A percentile compares a stretch with the other conserved stretches of the same genome.
Evolutionary conservation across 2,797 vertebrate genomes (phyloP).

Genomic region (Podarcis lilfordi): DNA sequence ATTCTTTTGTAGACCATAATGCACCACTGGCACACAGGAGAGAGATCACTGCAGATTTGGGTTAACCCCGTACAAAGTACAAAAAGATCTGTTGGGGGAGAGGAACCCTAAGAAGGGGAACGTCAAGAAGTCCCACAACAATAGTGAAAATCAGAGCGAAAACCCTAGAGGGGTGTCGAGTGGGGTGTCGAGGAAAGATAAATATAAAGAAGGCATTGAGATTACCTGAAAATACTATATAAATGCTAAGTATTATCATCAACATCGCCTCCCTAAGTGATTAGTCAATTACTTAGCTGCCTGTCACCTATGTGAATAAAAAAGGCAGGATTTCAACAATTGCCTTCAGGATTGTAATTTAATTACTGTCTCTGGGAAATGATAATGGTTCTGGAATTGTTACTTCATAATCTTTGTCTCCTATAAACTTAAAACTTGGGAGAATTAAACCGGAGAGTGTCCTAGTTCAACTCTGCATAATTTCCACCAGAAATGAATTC

Average conservation of each 20-base stretch:
- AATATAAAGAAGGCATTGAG: too few species aligned
- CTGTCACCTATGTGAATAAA: neutral
- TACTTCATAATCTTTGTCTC: neutral
- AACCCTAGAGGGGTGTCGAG: too few species aligned
- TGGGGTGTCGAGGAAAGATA: too few species aligned
- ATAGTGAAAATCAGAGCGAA: too few species aligned
- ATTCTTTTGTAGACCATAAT: too few species aligned
- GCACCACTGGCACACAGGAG: too few species aligned
- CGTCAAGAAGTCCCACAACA: too few species aligned
- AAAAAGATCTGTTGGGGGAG: too few species aligned
- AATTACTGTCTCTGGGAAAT: neutral
- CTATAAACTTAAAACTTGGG: neutral
- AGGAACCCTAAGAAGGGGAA: too few species aligned
- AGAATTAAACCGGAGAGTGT: neutral
- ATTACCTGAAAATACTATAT: neutral
- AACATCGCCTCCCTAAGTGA: neutral
- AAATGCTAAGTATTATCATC: neutral
- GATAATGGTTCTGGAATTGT: neutral
- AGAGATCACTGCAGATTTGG: too few species aligned
- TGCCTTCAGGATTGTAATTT: neutral
- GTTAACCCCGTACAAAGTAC: too few species aligned
- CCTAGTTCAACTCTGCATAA: neutral
- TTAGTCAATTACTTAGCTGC: neutral
- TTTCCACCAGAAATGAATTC: neutral
- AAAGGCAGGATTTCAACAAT: neutral